Evolutionary conservation across 2,888 invertebrate genomes (phyloP).

Genomic region (Hypomecis punctinalis): DNA sequence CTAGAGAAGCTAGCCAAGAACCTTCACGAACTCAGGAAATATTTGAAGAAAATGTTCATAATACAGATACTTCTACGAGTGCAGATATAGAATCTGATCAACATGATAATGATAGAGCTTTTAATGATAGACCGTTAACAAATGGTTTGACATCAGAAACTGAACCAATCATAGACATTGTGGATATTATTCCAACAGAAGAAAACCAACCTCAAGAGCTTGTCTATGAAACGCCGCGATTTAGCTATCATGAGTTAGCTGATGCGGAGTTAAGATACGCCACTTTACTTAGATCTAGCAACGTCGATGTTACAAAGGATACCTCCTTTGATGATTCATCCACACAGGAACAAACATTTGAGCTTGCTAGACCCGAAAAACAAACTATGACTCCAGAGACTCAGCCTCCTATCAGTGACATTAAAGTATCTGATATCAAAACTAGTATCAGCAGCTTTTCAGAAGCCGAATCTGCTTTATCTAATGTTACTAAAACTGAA

Average conservation of each 20-base stretch:
- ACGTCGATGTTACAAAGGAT: background rate
- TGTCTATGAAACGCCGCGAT: conserved; percentile 55
- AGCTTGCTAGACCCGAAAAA: background rate
- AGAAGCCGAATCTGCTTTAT: conserved; percentile 11
- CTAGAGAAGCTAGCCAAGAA: conserved; percentile 45
- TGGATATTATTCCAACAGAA: conserved; percentile 26
- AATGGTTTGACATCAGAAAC: conserved; percentile 21
- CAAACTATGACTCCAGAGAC: background rate
- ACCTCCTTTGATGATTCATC: background rate
- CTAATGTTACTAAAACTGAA: background rate
- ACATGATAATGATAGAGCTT: background rate
- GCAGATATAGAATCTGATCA: background rate
- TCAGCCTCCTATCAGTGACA: background rate
- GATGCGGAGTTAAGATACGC: conserved; percentile 63
- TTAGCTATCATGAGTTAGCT: conserved; percentile 58
- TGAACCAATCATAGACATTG: conserved; percentile 23
- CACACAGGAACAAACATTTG: conserved; percentile 7
- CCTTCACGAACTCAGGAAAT: conserved; percentile 27
- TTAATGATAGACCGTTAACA: conserved; percentile 26
- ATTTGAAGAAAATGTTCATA: conserved; percentile 9
- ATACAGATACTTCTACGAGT: background rate
- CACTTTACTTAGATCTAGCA: conserved; percentile 22
- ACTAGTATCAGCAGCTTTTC: background rate
- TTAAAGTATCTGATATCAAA: background rate
- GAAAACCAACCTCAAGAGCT: conserved; percentile 24